Conservation (phyloP, 2,888 invertebrate species). For the Limenitis arthemis region DNA sequence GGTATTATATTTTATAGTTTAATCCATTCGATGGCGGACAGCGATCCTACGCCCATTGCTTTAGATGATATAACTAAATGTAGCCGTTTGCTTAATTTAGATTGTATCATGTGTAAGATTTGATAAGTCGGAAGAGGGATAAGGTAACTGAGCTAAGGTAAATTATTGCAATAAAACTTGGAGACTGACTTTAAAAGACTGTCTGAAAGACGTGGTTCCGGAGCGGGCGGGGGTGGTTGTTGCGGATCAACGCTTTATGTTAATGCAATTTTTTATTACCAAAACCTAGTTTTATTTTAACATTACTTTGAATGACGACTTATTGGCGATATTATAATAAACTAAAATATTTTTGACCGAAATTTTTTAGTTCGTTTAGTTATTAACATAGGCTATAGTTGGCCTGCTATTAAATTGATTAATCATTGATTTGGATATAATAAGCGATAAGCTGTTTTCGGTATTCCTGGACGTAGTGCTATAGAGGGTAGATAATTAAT, state of each 20-base stretch:
- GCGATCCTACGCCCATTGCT: constrained; percentile 10
- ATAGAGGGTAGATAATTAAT: constrained; percentile 14
- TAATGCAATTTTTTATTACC: constrained; percentile 35
- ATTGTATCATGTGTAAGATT: constrained; percentile 37
- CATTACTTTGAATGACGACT: constrained; percentile 25
- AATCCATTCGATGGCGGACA: constrained; percentile 17
- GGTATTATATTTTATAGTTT: constrained; percentile 39
- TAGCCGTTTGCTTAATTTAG: constrained; percentile 38
- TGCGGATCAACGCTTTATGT: constrained; percentile 23
- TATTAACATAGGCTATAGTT: constrained; percentile 13
- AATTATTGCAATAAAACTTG: constrained; percentile 69
- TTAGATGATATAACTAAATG: constrained; percentile 29
- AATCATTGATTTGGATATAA: constrained; percentile 7
- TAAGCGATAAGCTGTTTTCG: constrained; percentile 10
- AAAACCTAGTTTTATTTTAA: constrained; percentile 44
- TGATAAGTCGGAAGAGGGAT: constrained; percentile 37
- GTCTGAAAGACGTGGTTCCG: constrained; percentile 57
- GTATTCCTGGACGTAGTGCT: constrained; percentile 20
- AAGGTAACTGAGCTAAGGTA: constrained; percentile 45
- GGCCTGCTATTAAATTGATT: constrained; percentile 11
- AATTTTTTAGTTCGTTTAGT: constrained; percentile 18
- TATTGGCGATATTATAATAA: constrained; percentile 23
- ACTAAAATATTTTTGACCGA: constrained; percentile 10
- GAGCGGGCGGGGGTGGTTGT: constrained; percentile 28
- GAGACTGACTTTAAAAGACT: constrained; percentile 71